phyloP scores from a whole-genome alignment of 2,888 invertebrate genomes.

The Tinea pellionella region DNA sequence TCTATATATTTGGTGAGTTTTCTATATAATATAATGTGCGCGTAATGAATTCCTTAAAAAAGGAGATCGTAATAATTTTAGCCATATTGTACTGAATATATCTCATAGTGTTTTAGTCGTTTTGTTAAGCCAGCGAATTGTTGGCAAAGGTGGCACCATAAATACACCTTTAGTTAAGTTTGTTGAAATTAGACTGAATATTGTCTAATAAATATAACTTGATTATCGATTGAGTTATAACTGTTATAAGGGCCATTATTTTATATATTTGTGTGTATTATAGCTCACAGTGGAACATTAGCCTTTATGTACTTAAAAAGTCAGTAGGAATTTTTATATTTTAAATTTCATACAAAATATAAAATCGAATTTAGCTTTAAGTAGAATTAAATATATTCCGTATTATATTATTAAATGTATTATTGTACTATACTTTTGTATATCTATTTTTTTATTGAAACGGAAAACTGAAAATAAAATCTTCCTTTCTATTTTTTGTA shows the following conservation, averaged over 20 bases:
- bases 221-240: background rate
- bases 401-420: constrained; percentile 20
- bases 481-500: background rate
- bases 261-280: constrained; percentile 15
- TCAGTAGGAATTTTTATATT: constrained; percentile 39
- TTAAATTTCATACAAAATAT: constrained; percentile 25
- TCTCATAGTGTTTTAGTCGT: too few species aligned
- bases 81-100: too few species aligned
- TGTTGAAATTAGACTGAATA: background rate
- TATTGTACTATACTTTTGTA: constrained; percentile 16
- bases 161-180: background rate
- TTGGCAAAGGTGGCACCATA: background rate
- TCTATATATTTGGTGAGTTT: too few species aligned
- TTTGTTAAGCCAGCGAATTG: too few species aligned
- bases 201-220: background rate
- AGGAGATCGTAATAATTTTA: too few species aligned
- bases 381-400: constrained; percentile 18
- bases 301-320: constrained; percentile 31
- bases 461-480: constrained; percentile 6
- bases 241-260: background rate
- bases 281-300: constrained; percentile 39
- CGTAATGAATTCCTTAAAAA: too few species aligned
- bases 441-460: constrained; percentile 19
- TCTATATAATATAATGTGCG: too few species aligned
- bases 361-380: constrained; percentile 29